A percentile compares a stretch with the other conserved stretches of the same genome.
Evolutionary conservation across 1,140 invertebrate species (phyloP).

Genomic region (Uloborus diversus): DNA sequence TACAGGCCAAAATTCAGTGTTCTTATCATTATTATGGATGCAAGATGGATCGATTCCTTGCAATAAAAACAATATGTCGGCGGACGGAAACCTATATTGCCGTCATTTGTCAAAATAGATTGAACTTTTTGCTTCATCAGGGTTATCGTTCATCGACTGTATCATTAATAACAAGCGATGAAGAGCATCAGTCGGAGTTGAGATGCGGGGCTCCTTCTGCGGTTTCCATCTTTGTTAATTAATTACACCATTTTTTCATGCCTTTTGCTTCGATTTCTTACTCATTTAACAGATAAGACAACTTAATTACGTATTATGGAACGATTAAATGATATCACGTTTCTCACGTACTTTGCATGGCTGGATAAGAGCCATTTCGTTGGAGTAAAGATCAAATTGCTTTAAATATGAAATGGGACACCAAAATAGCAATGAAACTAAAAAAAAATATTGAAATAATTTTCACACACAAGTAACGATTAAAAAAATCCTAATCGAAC

Average conservation of each 20-base stretch:
- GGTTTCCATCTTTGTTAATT: conserved; percentile 2
- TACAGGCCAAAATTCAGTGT: conserved; percentile 15
- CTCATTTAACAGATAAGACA: conserved; percentile 12
- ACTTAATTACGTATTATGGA: conserved; percentile 31
- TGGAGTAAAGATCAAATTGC: too few species aligned
- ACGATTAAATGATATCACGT: too few species aligned
- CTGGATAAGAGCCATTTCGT: too few species aligned
- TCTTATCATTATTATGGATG: conserved; percentile 33
- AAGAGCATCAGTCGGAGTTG: conserved; percentile 43
- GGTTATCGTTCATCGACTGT: conserved; percentile 23
- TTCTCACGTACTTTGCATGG: too few species aligned
- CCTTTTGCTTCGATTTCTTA: background rate
- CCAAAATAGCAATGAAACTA: too few species aligned
- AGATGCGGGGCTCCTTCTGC: conserved; percentile 22
- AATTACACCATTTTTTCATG: conserved; percentile 7
- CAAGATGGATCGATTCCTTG: conserved; percentile 25
- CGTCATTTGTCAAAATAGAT: conserved; percentile 46
- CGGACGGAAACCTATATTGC: conserved; percentile 28
- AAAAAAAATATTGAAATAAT: too few species aligned
- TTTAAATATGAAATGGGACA: too few species aligned
- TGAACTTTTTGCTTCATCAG: conserved; percentile 24
- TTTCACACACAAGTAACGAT: too few species aligned
- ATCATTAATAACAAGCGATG: conserved; percentile 42
- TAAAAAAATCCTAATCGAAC: too few species aligned
- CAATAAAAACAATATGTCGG: conserved; percentile 34